Evolutionary conservation across 1,140 invertebrate genomes (phyloP).

Genomic region (Popillia japonica): DNA sequence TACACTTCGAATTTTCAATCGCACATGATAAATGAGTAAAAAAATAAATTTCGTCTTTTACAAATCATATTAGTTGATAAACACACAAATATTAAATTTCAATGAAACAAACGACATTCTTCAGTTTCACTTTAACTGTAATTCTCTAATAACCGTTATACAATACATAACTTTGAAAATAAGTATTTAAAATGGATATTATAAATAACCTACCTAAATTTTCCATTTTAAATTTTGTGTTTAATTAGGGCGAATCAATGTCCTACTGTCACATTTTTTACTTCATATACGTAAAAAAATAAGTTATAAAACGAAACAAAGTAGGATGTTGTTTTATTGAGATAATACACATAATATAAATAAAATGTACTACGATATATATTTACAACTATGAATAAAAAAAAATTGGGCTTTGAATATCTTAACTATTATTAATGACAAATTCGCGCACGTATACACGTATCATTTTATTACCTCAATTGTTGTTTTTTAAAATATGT

Average conservation of each 20-base stretch:
- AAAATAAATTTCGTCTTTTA: constrained; percentile 21
- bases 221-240: neutral
- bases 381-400: constrained; percentile 14
- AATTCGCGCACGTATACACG: neutral
- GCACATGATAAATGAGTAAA: constrained; percentile 20
- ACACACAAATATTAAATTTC: neutral
- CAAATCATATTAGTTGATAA: neutral
- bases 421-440: neutral
- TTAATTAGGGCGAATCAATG: too few species aligned
- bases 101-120: neutral
- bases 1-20: neutral
- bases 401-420: neutral
- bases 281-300: neutral
- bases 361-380: constrained; percentile 26
- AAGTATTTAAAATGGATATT: neutral
- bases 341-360: constrained; percentile 24
- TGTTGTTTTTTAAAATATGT: neutral
- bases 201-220: neutral
- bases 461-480: neutral
- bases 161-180: neutral
- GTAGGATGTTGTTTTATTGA: constrained; percentile 10
- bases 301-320: constrained; percentile 22
- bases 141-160: neutral
- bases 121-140: neutral
- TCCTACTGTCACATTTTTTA: too few species aligned